phyloP scores from a whole-genome alignment of 2,888 invertebrate species.

The Nemurella pictetii region DNA sequence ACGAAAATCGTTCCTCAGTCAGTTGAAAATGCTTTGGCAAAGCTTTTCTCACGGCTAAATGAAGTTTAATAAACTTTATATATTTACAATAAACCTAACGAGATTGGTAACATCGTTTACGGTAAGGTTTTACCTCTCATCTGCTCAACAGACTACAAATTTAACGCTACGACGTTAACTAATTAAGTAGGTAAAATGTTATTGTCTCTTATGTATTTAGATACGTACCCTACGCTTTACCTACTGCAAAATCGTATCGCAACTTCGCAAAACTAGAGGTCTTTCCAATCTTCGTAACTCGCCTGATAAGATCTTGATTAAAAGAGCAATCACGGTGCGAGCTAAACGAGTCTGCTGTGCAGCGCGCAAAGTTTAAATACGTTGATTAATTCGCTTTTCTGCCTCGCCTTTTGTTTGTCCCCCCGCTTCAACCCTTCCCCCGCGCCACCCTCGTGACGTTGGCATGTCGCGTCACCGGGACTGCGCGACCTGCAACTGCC shows the following conservation, averaged over 20 bases:
- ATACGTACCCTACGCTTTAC: neutral
- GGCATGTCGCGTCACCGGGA: too few species aligned
- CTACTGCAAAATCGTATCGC: neutral
- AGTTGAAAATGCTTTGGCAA: too few species aligned
- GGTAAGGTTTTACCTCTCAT: too few species aligned
- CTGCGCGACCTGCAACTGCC: too few species aligned
- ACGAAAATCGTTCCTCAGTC: too few species aligned
- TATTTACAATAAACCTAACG: too few species aligned
- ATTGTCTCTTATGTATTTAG: neutral
- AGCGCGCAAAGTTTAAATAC: neutral
- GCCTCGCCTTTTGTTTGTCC: constrained; percentile 10
- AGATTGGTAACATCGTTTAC: too few species aligned
- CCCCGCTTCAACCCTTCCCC: too few species aligned
- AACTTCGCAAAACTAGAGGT: neutral
- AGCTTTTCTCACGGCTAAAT: too few species aligned
- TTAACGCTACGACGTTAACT: neutral
- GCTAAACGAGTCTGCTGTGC: neutral
- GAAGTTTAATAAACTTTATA: too few species aligned
- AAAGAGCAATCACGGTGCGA: constrained; percentile 10
- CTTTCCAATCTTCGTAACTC: neutral
- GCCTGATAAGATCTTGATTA: neutral
- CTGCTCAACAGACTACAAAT: too few species aligned
- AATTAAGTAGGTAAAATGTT: neutral
- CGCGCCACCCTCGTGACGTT: neutral
- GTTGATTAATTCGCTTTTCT: constrained; percentile 8